Percentiles rank a stretch among this genome's conserved stretches.
These are phyloP conservation scores for Oscheius sp. DNA, from an alignment of 2,888 invertebrate species.

Conservation along the genomic window DNA sequence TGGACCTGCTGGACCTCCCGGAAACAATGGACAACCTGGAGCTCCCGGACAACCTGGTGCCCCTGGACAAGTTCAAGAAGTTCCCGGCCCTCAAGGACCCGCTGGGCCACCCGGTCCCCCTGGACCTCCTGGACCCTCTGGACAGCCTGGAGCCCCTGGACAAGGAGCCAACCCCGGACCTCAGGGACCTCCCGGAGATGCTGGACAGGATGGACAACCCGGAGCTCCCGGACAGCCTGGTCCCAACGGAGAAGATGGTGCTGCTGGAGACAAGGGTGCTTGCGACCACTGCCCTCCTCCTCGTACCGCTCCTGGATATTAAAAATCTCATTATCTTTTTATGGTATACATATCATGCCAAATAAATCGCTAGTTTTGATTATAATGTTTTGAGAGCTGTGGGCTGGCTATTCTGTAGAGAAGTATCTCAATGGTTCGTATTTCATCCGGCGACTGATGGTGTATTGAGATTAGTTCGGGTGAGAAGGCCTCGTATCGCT, in stretches of 20 bases:
- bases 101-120: slow-evolving; percentile 54
- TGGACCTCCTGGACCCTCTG: slow-evolving; percentile 55
- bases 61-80: slow-evolving; percentile 53
- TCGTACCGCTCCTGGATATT: slow-evolving; percentile 58
- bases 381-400: neutral
- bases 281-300: slow-evolving; percentile 58
- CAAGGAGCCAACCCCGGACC: slow-evolving; percentile 56
- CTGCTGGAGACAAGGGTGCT: slow-evolving; percentile 60
- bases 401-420: slow-evolving; percentile 35
- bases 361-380: neutral
- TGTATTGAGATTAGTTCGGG: slow-evolving; percentile 52
- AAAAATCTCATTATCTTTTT: slow-evolving; percentile 5
- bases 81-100: slow-evolving; percentile 49
- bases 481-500: slow-evolving; percentile 49
- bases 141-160: slow-evolving; percentile 54
- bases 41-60: slow-evolving; percentile 51
- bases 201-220: slow-evolving; percentile 51
- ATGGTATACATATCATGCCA: neutral
- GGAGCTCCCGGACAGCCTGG: slow-evolving; percentile 74
- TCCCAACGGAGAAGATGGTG: slow-evolving; percentile 72
- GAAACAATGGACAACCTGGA: slow-evolving; percentile 56
- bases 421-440: slow-evolving; percentile 50
- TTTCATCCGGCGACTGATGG: slow-evolving; percentile 44
- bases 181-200: slow-evolving; percentile 59
- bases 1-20: slow-evolving; percentile 53